phyloP scores from a whole-genome alignment of 2,113 vertebrate genomes.

The Malurus alboscapulatus region DNA sequence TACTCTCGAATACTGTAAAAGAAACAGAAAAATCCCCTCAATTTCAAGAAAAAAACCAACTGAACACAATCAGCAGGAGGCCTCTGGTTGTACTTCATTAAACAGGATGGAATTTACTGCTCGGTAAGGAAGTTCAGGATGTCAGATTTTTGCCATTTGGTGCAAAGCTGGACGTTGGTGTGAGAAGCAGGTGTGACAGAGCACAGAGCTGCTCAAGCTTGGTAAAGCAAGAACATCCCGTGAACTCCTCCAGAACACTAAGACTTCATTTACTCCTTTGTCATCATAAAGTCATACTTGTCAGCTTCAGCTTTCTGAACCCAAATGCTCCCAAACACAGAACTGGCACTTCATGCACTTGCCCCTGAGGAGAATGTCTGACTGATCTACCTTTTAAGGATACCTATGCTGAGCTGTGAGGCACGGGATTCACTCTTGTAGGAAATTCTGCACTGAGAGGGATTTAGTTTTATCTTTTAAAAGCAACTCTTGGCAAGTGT shows the following conservation, averaged over 20 bases:
- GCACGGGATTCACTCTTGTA: neutral
- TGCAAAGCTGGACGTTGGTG: neutral
- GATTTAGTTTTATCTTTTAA: neutral
- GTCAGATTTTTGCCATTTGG: neutral
- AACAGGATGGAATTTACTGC: neutral
- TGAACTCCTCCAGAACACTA: neutral
- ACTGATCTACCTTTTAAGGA: neutral
- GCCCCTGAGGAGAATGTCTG: neutral
- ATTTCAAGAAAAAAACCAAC: neutral
- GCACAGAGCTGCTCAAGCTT: neutral
- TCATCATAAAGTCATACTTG: neutral
- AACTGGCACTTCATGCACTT: neutral
- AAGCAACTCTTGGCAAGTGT: neutral
- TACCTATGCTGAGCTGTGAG: neutral
- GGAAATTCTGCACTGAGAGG: neutral
- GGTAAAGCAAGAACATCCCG: neutral
- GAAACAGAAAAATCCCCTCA: neutral
- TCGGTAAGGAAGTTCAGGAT: neutral
- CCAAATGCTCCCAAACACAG: neutral
- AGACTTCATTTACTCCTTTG: neutral
- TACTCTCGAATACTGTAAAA: neutral
- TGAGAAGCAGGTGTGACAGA: neutral
- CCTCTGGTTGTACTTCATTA: neutral
- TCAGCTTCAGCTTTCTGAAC: neutral
- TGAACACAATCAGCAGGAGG: neutral